Conservation (phyloP, 1,140 invertebrate genomes). For the Penaeus vannamei region DNA sequence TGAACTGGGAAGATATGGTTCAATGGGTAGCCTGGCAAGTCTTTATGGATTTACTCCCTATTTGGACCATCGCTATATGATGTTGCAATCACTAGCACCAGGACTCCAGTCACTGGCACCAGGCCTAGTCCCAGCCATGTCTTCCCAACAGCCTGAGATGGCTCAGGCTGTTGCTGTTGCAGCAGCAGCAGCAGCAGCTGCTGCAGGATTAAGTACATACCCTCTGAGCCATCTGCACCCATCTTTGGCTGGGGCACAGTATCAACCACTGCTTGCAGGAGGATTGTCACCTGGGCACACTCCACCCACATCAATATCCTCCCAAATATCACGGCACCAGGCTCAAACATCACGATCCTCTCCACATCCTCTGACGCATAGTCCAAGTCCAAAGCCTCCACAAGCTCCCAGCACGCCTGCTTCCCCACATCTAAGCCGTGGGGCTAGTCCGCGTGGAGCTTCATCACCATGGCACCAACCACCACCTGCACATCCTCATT, state of each 20-base stretch:
- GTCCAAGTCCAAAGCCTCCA: conserved; percentile 40
- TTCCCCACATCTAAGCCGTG: conserved; percentile 54
- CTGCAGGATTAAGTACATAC: conserved; percentile 42
- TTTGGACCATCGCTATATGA: conserved; percentile 53
- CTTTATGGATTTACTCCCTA: conserved; percentile 50
- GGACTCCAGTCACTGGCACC: conserved; percentile 46
- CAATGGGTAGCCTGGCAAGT: conserved; percentile 40
- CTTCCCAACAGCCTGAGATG: conserved; percentile 39
- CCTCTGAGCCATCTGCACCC: conserved; percentile 38
- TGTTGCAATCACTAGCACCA: conserved; percentile 50
- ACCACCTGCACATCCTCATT: conserved; percentile 48
- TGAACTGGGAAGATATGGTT: conserved; percentile 51
- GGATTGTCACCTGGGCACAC: conserved; percentile 29
- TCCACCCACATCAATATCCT: conserved; percentile 44
- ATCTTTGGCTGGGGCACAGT: conserved; percentile 42
- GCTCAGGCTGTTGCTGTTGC: conserved; percentile 29
- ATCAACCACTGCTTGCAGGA: conserved; percentile 32
- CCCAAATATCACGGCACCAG: conserved; percentile 47
- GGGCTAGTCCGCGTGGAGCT: conserved; percentile 52
- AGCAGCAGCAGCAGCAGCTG: conserved; percentile 40
- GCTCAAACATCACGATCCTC: conserved; percentile 37
- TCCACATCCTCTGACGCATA: conserved; percentile 36
- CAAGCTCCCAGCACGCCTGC: conserved; percentile 46
- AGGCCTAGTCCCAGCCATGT: conserved; percentile 41
- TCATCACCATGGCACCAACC: conserved; percentile 55